A percentile compares a stretch with the other conserved stretches of the same genome.
Conservation (phyloP, 2,888 invertebrate species). For the Cinara cedri region DNA sequence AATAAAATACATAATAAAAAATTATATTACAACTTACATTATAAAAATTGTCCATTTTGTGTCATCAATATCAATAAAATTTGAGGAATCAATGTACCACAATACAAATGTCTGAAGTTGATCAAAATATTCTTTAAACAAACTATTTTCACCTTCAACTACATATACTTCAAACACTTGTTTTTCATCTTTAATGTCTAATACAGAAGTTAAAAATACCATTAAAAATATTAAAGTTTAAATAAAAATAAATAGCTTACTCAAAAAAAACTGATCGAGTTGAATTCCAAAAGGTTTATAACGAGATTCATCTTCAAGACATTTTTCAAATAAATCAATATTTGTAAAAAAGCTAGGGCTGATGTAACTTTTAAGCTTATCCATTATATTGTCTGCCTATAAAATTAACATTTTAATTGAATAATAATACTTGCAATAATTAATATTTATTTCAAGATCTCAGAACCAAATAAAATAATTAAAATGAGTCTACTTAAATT, state of each 20-base stretch:
- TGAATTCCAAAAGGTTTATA: constrained; percentile 80
- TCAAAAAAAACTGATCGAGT: constrained; percentile 64
- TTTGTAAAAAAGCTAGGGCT: constrained; percentile 75
- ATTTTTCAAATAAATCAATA: constrained; percentile 74
- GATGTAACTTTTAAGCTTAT: constrained; percentile 72
- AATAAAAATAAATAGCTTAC: constrained; percentile 16
- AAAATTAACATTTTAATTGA: constrained; percentile 44
- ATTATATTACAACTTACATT: constrained; percentile 68
- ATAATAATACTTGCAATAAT: constrained; percentile 1
- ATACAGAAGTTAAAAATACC: neutral
- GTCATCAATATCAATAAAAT: constrained; percentile 91
- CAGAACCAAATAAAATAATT: neutral
- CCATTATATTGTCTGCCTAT: constrained; percentile 77
- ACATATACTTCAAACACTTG: constrained; percentile 80
- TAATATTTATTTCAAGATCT: neutral
- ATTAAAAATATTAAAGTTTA: neutral
- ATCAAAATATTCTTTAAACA: constrained; percentile 80
- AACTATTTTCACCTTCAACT: constrained; percentile 75
- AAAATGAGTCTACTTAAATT: too few species aligned
- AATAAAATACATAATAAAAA: too few species aligned
- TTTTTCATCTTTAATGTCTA: constrained; percentile 57
- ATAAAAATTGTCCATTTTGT: constrained; percentile 88
- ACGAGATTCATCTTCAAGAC: constrained; percentile 73
- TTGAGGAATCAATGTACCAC: constrained; percentile 96
- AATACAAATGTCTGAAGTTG: constrained; percentile 88